These are phyloP conservation scores for Euplexia lucipara DNA, from an alignment of 2,888 invertebrate genomes.

Conservation along the genomic window DNA sequence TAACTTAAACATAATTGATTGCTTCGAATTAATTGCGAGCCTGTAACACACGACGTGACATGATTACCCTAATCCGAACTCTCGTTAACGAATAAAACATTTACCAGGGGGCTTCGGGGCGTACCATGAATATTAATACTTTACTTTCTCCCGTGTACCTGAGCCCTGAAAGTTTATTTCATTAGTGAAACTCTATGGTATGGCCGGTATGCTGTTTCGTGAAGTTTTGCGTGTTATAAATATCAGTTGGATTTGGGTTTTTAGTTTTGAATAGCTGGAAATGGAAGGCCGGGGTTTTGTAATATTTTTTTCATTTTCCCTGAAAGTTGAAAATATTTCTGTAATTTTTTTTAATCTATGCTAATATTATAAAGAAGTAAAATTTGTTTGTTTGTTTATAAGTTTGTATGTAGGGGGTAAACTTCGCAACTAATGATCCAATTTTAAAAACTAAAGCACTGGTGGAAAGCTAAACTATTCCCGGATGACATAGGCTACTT, in stretches of 20 bases:
- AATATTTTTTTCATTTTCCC: neutral
- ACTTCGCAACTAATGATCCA: too few relatives aligned
- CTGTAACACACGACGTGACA: conserved; percentile 87
- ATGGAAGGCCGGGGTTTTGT: neutral
- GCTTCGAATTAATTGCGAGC: conserved; percentile 85
- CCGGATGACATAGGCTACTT: too few relatives aligned
- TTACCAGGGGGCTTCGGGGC: conserved; percentile 84
- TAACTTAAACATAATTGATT: conserved; percentile 81
- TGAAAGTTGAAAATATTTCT: too few relatives aligned
- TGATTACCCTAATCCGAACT: conserved; percentile 87
- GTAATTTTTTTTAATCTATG: too few relatives aligned
- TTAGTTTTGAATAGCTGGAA: conserved; percentile 29
- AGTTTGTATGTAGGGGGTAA: too few relatives aligned
- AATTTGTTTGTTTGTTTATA: too few relatives aligned
- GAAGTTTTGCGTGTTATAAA: conserved; percentile 45
- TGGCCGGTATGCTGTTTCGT: conserved; percentile 58
- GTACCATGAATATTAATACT: conserved; percentile 88
- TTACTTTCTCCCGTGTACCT: conserved; percentile 82
- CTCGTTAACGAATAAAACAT: conserved; percentile 91
- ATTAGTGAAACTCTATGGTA: conserved; percentile 80
- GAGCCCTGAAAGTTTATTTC: conserved; percentile 84
- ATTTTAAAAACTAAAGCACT: too few relatives aligned
- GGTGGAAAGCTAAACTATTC: too few relatives aligned
- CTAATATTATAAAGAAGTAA: too few relatives aligned
- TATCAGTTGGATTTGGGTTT: conserved; percentile 38